Evolutionary conservation across 2,888 invertebrate species (phyloP), one percentile per base, ranked within the genome.

Genomic region (Macrophya annulata): DNA sequence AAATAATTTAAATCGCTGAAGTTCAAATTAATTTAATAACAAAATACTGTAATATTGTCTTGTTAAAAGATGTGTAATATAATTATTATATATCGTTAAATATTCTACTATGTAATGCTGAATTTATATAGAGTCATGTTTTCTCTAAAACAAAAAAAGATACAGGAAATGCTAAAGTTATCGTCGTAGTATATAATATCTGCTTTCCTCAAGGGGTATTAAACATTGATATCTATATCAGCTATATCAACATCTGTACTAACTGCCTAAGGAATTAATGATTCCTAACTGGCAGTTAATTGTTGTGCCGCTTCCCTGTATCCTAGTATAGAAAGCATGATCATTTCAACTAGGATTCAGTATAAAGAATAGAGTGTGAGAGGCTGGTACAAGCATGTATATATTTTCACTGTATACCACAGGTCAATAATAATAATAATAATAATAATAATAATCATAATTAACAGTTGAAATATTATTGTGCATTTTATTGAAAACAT

Each of bases 401-500:
- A 83, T 83, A 71, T 83, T 65, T 83, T 62, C 65, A 68, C 48
- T 71, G 68, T 83, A 68, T 71, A 83, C 65, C 31, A 83, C 48
- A 83, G 71, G 48, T 48, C 43, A 71, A 68, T 68, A 83, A 37
- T 83, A 68, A 83, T 48, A 83, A 65, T 37, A 76, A 40, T 72
- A 40, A 72, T 72, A 76, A 79, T 79, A 43, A 81, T 62, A 81
- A 81, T 62, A 40, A 81, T 37, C 40, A 81, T 81, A 71, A 68
- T 62, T 48, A 83, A 68, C 68, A 37, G 62, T 83, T 83, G 10
- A 68, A 65, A 83, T n/a, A 48, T 68, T 68, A 48, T 65, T 83
- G 83, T 83, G 83, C 83, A 85, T 85, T 88, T 88, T 88, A 88
- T 88, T 88, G 84, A 72, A 83, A 87, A 85, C 62, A 82, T 82